Evolutionary conservation across 2,888 invertebrate species (phyloP).

Genomic region (Acronicta aceris): DNA sequence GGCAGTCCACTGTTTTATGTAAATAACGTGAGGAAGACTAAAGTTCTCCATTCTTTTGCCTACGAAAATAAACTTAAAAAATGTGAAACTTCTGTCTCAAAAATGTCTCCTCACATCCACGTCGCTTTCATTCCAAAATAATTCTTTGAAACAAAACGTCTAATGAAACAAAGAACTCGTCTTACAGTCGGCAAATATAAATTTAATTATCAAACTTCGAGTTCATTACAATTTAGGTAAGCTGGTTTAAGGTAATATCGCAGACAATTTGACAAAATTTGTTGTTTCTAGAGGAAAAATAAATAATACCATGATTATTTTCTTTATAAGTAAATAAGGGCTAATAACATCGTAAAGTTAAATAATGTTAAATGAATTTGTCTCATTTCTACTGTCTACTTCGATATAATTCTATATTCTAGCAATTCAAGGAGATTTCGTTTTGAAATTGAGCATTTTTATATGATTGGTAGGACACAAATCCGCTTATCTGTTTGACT

Average conservation of each 20-base stretch:
- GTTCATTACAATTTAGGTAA: conserved; percentile 67
- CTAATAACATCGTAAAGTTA: neutral
- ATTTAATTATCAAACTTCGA: conserved; percentile 73
- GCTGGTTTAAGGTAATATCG: conserved; percentile 19
- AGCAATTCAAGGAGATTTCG: too few relatives aligned
- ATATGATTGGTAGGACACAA: too few relatives aligned
- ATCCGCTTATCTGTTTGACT: too few relatives aligned
- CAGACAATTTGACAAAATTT: conserved; percentile 16
- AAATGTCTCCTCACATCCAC: conserved; percentile 21
- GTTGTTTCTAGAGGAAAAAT: conserved; percentile 4
- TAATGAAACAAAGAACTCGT: conserved; percentile 74
- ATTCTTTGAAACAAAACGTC: conserved; percentile 65
- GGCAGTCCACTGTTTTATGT: conserved; percentile 7
- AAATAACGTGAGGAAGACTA: conserved; percentile 10
- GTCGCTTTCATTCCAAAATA: conserved; percentile 32
- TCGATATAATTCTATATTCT: too few relatives aligned
- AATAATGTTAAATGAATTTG: neutral
- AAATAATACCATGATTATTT: neutral
- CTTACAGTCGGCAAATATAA: conserved; percentile 67
- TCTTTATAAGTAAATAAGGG: neutral
- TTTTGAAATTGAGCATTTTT: too few relatives aligned
- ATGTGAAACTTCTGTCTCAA: conserved; percentile 34
- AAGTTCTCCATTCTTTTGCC: conserved; percentile 26
- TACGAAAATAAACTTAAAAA: conserved; percentile 29
- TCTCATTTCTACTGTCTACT: neutral